These are phyloP conservation scores for Ranitomeya imitator DNA, from an alignment of 2,113 vertebrate genomes.

Conservation along the genomic window DNA sequence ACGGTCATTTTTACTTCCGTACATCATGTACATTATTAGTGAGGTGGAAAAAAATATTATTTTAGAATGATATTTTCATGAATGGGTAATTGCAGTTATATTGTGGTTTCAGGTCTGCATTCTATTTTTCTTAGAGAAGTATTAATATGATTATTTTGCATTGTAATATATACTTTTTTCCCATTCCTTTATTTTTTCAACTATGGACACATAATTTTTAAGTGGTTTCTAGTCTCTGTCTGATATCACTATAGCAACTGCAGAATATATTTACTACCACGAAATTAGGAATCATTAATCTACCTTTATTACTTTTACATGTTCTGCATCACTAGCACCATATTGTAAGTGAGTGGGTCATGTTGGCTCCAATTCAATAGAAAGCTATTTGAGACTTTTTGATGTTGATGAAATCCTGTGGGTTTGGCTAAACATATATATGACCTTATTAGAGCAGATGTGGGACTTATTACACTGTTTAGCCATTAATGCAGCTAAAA, in stretches of 20 bases:
- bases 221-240: background rate
- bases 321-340: slow-evolving; percentile 17
- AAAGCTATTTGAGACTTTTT: background rate
- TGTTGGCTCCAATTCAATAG: background rate
- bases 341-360: slow-evolving; percentile 8
- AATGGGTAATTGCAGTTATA: background rate
- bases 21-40: background rate
- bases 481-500: background rate
- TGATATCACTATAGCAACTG: slow-evolving; percentile 17
- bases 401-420: background rate
- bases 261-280: background rate
- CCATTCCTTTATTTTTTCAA: background rate
- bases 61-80: background rate
- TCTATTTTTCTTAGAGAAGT: background rate
- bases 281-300: slow-evolving; percentile 28
- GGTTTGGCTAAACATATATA: slow-evolving; percentile 15
- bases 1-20: background rate
- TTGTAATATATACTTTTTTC: background rate
- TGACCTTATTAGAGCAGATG: background rate
- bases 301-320: slow-evolving; percentile 21
- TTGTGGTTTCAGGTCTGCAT: background rate
- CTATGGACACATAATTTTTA: background rate
- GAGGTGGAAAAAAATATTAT: background rate
- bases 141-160: background rate
- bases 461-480: background rate